These are phyloP conservation scores for Acleris laterana DNA, from an alignment of 2,888 invertebrate genomes.

Conservation along the genomic window DNA sequence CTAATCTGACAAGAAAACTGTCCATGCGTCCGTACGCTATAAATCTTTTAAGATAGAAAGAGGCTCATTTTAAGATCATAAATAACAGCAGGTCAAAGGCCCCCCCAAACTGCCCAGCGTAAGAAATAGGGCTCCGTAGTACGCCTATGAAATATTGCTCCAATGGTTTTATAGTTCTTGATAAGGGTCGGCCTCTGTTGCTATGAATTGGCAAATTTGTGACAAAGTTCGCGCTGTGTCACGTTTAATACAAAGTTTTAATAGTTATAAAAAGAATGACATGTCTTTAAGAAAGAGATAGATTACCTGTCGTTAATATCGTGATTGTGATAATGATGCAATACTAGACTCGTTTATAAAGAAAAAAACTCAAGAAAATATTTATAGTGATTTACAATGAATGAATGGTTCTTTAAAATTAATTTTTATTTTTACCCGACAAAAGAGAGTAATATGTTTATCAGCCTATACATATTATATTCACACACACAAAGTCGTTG, in stretches of 20 bases:
- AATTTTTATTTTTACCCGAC: too few species aligned
- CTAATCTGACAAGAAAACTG: slow-evolving; percentile 26
- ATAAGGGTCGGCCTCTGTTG: slow-evolving; percentile 13
- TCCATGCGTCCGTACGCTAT: slow-evolving; percentile 29
- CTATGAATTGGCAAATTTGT: neutral
- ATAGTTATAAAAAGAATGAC: neutral
- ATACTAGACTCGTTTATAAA: too few species aligned
- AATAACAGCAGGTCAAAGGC: slow-evolving; percentile 42
- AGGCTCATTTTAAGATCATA: slow-evolving; percentile 39
- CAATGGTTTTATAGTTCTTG: slow-evolving; percentile 26
- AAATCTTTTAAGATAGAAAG: slow-evolving; percentile 40
- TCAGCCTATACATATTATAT: too few species aligned
- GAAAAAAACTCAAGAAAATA: too few species aligned
- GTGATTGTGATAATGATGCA: too few species aligned
- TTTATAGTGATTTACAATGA: too few species aligned
- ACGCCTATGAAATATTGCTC: slow-evolving; percentile 23
- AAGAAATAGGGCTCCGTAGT: slow-evolving; percentile 28
- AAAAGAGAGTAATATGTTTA: too few species aligned
- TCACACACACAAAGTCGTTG: too few species aligned
- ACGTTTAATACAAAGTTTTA: neutral
- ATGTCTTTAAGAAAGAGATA: too few species aligned
- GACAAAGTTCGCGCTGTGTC: neutral
- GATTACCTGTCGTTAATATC: too few species aligned
- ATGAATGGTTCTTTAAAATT: too few species aligned
- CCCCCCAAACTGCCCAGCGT: slow-evolving; percentile 32